phyloP scores from a whole-genome alignment of 2,113 vertebrate genomes.

The Bubalus kerabau region DNA sequence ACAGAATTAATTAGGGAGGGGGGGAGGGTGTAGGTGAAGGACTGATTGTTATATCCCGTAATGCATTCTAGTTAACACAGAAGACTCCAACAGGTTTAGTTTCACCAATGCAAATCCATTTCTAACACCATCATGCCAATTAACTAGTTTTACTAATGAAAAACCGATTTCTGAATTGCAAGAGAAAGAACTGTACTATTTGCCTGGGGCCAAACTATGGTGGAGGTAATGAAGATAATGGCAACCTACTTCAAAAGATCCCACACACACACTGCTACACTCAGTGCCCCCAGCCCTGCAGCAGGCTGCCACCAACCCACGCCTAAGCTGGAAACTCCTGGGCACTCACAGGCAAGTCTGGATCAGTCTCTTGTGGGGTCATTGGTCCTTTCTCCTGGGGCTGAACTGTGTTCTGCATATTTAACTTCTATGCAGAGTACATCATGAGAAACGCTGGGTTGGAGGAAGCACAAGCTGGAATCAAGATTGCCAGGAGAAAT shows the following conservation, averaged over 20 bases:
- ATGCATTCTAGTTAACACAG: background rate
- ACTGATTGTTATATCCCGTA: fast-evolving
- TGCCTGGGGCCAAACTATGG: background rate
- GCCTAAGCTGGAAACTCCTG: background rate
- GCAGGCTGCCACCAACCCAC: fast-evolving
- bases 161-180: background rate
- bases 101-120: background rate
- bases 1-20: background rate
- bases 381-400: background rate
- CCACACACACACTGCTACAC: background rate
- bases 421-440: background rate
- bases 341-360: background rate
- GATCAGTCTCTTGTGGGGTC: background rate
- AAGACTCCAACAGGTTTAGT: background rate
- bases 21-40: background rate
- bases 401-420: background rate
- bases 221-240: background rate
- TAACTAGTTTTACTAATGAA: background rate
- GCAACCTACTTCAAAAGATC: background rate
- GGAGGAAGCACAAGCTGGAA: background rate
- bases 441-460: background rate
- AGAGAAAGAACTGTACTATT: background rate
- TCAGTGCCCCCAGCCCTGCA: background rate
- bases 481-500: background rate
- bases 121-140: background rate